phyloP scores from a whole-genome alignment of 2,888 invertebrate genomes.

The Germaria angustata region DNA sequence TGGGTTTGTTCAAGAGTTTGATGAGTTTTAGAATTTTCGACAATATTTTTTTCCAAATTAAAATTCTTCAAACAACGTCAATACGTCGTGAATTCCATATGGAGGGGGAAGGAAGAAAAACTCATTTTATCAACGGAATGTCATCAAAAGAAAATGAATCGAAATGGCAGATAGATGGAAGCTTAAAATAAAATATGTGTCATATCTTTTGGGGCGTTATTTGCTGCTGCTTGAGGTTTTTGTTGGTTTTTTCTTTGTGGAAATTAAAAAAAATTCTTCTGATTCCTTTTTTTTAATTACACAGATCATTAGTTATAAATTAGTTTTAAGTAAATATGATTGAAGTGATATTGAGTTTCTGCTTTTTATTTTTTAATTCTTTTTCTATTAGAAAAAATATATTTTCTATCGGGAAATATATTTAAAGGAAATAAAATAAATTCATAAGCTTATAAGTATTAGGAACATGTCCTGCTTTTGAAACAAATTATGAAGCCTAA shows the following conservation, averaged over 20 bases:
- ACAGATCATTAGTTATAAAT: constrained; percentile 48
- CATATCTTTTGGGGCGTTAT: constrained; percentile 13
- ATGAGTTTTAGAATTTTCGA: constrained; percentile 36
- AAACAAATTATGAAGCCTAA: too few relatives aligned
- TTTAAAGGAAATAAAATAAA: too few relatives aligned
- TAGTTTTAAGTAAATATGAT: constrained; percentile 18
- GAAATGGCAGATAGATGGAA: constrained; percentile 6
- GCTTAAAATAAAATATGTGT: constrained; percentile 33
- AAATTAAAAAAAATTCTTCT: not conserved
- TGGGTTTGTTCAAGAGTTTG: constrained; percentile 29
- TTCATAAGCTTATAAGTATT: too few relatives aligned
- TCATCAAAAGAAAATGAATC: constrained; percentile 38
- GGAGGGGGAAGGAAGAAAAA: not conserved
- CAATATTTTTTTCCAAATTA: constrained; percentile 27
- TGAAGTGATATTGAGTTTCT: not conserved
- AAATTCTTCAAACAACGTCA: constrained; percentile 48
- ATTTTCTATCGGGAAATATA: too few relatives aligned
- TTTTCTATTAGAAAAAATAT: too few relatives aligned
- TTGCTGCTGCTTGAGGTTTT: not conserved
- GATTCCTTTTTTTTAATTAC: constrained; percentile 22
- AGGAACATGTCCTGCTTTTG: too few relatives aligned
- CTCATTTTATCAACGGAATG: constrained; percentile 37
- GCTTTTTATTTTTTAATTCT: too few relatives aligned
- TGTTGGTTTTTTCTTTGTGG: not conserved
- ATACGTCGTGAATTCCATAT: not conserved